Evolutionary conservation across 1,140 invertebrate species (phyloP).

Genomic region (Thaumatotibia leucotreta): DNA sequence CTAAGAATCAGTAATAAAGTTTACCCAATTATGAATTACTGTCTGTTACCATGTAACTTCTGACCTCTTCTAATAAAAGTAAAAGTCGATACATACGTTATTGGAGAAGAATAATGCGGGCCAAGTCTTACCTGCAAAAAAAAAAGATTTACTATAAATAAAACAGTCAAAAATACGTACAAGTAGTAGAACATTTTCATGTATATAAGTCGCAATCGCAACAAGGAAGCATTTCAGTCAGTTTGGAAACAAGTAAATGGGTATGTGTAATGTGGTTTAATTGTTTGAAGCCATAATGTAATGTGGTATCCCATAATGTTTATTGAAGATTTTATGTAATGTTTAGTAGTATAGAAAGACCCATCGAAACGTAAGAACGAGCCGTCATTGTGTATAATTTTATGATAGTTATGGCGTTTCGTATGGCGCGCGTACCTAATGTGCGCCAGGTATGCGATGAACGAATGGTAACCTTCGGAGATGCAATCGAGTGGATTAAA

Average conservation of each 20-base stretch:
- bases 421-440: background rate
- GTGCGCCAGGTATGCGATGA: background rate
- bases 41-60: slow-evolving; percentile 15
- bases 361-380: background rate
- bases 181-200: slow-evolving; percentile 27
- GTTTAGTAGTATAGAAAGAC: no score
- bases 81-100: slow-evolving; percentile 32
- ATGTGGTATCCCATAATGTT: background rate
- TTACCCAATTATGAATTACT: slow-evolving; percentile 2
- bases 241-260: no score
- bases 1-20: background rate
- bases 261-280: background rate
- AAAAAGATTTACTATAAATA: slow-evolving; percentile 30
- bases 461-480: background rate
- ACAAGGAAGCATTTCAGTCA: background rate
- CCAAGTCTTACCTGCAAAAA: slow-evolving; percentile 44
- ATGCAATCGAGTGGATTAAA: background rate
- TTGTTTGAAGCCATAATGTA: no score
- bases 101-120: slow-evolving; percentile 24
- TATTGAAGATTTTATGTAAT: background rate
- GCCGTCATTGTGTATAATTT: background rate
- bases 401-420: background rate
- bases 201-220: background rate
- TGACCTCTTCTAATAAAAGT: slow-evolving; percentile 29
- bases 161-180: slow-evolving; percentile 33